phyloP scores from a whole-genome alignment of 2,888 invertebrate species.

The Orthosia cruda region DNA sequence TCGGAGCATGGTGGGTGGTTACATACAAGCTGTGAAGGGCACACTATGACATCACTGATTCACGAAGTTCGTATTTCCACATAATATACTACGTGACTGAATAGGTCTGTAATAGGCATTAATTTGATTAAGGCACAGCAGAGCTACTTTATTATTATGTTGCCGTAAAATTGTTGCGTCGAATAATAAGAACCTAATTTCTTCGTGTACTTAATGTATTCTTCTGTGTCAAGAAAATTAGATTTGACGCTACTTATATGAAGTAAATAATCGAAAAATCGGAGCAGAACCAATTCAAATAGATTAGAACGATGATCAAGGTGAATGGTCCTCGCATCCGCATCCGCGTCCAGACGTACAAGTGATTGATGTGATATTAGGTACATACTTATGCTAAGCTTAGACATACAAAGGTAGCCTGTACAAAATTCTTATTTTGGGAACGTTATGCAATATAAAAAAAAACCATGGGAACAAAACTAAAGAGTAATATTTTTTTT shows the following conservation, averaged over 20 bases:
- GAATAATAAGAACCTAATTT: constrained; percentile 19
- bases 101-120: constrained; percentile 55
- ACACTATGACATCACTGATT: constrained; percentile 61
- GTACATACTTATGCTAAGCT: constrained; percentile 5
- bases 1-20: constrained; percentile 13
- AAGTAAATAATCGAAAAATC: constrained; percentile 46
- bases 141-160: constrained; percentile 34
- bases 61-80: constrained; percentile 45
- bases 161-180: constrained; percentile 15
- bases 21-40: constrained; percentile 54
- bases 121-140: constrained; percentile 55
- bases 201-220: constrained; percentile 15
- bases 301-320: constrained; percentile 46
- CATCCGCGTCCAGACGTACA: constrained; percentile 40
- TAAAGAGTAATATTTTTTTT: background rate
- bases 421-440: background rate
- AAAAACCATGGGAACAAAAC: background rate
- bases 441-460: background rate
- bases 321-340: constrained; percentile 48
- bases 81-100: constrained; percentile 33
- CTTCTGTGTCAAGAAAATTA: constrained; percentile 15
- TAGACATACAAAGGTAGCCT: background rate
- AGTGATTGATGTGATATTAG: constrained; percentile 46
- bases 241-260: constrained; percentile 8
- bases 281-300: constrained; percentile 50